Evolutionary conservation across 2,113 vertebrate species (phyloP).

Genomic region (Aspidoscelis tigris): DNA sequence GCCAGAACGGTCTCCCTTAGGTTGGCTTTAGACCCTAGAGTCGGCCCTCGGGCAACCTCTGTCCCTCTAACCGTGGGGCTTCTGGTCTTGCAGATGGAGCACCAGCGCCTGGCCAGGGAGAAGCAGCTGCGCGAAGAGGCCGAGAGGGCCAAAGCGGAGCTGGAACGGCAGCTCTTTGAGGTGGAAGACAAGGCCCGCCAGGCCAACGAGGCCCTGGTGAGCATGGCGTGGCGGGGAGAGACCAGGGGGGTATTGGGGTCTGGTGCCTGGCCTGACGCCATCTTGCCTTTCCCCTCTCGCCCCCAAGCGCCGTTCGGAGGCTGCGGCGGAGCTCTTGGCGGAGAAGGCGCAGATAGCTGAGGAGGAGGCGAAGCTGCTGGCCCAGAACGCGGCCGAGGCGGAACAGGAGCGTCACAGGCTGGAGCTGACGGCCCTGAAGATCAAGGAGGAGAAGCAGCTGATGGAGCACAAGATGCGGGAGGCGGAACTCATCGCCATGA

Average conservation of each 20-base stretch:
- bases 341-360: conserved; percentile 95
- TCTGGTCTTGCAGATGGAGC: conserved; percentile 81
- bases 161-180: conserved; percentile 89
- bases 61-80: background rate
- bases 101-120: conserved; percentile 88
- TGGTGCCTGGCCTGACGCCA: no score
- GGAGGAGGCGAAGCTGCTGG: conserved; percentile 91
- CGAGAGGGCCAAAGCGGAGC: conserved; percentile 88
- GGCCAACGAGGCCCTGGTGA: conserved; percentile 89
- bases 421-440: conserved; percentile 89
- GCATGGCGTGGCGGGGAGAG: conserved; percentile 39
- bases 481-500: conserved; percentile 89
- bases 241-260: background rate
- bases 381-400: conserved; percentile 91
- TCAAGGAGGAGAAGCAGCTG: conserved; percentile 90
- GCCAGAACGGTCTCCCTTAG: no score
- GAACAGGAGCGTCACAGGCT: conserved; percentile 90
- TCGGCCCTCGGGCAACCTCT: no score
- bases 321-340: conserved; percentile 89
- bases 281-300: background rate
- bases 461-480: conserved; percentile 97
- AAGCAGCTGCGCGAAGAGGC: conserved; percentile 93
- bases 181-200: conserved; percentile 90
- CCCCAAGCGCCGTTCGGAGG: conserved; percentile 86
- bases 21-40: no score